phyloP scores from a whole-genome alignment of 1,140 invertebrate genomes.

The Hirudo medicinalis region DNA sequence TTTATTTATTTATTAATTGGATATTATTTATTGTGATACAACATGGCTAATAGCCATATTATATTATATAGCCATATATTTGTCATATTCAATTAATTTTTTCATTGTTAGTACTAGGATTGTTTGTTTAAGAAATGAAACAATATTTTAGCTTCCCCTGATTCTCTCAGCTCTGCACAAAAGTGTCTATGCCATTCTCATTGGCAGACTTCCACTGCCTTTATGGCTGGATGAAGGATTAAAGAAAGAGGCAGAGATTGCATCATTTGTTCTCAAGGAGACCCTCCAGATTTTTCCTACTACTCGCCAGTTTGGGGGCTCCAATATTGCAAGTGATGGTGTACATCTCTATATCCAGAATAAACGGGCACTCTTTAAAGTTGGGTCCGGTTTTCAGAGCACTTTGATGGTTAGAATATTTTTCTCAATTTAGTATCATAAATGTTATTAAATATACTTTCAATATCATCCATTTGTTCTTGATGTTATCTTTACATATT shows the following conservation, averaged over 20 bases:
- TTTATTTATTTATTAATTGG: too few species aligned
- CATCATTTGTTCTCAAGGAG: conserved; percentile 48
- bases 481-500: too few species aligned
- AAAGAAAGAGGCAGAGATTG: conserved; percentile 58
- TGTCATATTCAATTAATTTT: too few species aligned
- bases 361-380: conserved; percentile 61
- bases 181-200: conserved; percentile 70
- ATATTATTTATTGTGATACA: too few species aligned
- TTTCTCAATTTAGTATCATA: background rate
- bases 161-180: conserved; percentile 72
- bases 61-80: too few species aligned
- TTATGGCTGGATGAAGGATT: conserved; percentile 76
- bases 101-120: too few species aligned
- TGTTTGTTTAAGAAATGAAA: too few species aligned
- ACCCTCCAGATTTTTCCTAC: conserved; percentile 21
- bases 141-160: conserved; percentile 57
- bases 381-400: conserved; percentile 79
- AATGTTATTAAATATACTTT: too few species aligned
- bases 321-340: conserved; percentile 78
- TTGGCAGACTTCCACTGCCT: conserved; percentile 66
- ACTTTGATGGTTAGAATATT: conserved; percentile 55
- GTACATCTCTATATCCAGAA: conserved; percentile 70
- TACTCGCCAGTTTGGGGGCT: conserved; percentile 65
- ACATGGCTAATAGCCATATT: too few species aligned
- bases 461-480: too few species aligned